A percentile compares a stretch with the other conserved stretches of the same genome.
phyloP scores from a whole-genome alignment of 2,888 invertebrate species.

The Leucozona laternaria region DNA sequence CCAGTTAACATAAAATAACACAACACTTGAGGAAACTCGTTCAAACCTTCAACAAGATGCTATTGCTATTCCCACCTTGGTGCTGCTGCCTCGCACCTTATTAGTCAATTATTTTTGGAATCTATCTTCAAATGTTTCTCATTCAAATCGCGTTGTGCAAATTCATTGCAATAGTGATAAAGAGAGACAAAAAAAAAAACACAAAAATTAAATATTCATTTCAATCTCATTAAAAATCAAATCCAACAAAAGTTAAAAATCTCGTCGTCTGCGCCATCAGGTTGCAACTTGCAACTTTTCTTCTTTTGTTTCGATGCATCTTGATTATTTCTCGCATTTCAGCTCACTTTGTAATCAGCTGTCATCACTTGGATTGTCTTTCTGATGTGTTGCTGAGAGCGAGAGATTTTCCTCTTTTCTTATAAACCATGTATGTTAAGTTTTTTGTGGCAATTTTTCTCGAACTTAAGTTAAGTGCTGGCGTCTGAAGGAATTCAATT shows the following conservation, averaged over 20 bases:
- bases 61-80: neutral
- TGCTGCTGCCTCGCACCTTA: too few relatives aligned
- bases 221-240: conserved; percentile 65
- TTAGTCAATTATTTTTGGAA: neutral
- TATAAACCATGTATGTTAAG: conserved; percentile 4
- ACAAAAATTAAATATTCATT: conserved; percentile 54
- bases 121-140: neutral
- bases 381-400: conserved; percentile 19
- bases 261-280: conserved; percentile 9
- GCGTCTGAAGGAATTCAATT: conserved; percentile 72
- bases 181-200: neutral
- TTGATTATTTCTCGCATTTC: conserved; percentile 67
- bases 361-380: conserved; percentile 66
- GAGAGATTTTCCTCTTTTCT: conserved; percentile 40
- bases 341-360: conserved; percentile 70
- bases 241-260: conserved; percentile 47
- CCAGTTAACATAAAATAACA: too few relatives aligned
- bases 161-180: neutral
- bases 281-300: neutral
- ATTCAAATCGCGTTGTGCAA: neutral
- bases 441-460: conserved; percentile 54
- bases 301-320: conserved; percentile 70
- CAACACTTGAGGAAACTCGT: too few relatives aligned
- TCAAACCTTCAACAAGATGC: too few relatives aligned
- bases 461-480: conserved; percentile 61